These are phyloP conservation scores for Diglossa cyanea DNA, from an alignment of 2,797 vertebrate genomes.

Conservation along the genomic window DNA sequence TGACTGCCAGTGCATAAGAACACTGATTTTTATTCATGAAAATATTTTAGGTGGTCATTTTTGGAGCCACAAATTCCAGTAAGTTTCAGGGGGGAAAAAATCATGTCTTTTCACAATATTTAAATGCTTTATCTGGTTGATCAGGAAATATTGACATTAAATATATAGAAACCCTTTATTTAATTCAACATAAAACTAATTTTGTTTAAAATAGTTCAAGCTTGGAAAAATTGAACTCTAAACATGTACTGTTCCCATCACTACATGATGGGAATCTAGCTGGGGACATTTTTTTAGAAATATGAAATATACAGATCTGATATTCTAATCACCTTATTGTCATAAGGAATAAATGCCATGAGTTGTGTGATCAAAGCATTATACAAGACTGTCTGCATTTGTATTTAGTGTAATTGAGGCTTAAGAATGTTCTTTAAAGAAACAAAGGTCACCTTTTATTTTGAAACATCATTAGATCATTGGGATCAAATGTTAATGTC, in stretches of 20 bases:
- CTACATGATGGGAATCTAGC: background rate
- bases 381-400: background rate
- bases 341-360: constrained; percentile 3
- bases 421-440: background rate
- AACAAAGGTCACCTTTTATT: constrained; percentile 19
- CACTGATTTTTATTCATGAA: background rate
- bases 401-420: background rate
- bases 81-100: background rate
- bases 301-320: background rate
- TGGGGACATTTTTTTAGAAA: background rate
- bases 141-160: background rate
- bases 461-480: background rate
- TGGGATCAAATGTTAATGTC: background rate
- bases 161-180: background rate
- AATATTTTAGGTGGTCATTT: background rate
- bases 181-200: background rate
- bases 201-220: background rate
- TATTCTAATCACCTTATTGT: constrained; percentile 49
- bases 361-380: constrained; percentile 52
- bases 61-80: background rate
- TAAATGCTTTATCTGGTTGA: background rate
- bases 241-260: background rate
- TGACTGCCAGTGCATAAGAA: background rate
- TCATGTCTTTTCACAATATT: background rate
- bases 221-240: background rate